Base-by-base conservation (phyloP, 2,888 invertebrate genomes). In the Drosophila subquinaria region DNA sequence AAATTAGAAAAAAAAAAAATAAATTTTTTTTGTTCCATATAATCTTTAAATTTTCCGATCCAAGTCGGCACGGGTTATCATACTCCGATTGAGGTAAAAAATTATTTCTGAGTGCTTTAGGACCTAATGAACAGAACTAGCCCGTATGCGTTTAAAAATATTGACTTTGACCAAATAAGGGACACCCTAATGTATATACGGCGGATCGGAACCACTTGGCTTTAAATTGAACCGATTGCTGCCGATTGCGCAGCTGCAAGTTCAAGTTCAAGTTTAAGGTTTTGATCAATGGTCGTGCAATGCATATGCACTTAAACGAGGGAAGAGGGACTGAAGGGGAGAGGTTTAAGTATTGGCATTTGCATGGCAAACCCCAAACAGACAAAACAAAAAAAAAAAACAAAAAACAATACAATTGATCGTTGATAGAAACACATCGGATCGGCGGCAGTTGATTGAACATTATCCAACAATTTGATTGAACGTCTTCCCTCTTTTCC, bases 221-320 rank as follows among this genome's bases (percentile, higher is more conserved):
- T 48, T 30, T 52, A 73, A 69, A 66, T 69, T 69, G 50, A 79
- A 36, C 52, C 33, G 66, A 43, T 45, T 42, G 36, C n/a, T 76
- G 33, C 52, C 33, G 66, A 43, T 45, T 42, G 36, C n/a, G 20
- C 62, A 11, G 59, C 61, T 56, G 69, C 68, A 57, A 77, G 83
- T 83, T 84, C 68, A 57, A 77, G 83, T 83, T 84, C 85, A 84
- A 85, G 84, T 88, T 82, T 64, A 79, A 81, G 88, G 85, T 62
- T 27, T 51, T 42, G 10, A 42, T 61, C 43, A 48, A 35, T 33
- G 60, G n/a, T 60, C 53, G 52, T 64, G 56, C 47, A 23, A 47
- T 62, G 47, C 13, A 10, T 17, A 38, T 52, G 52, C 15, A 38
- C 11, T 56, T 42, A 4, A 4, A 5, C 8, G 15, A 15, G 51